These are phyloP conservation scores for Seira sanloemensis DNA, from an alignment of 2,888 invertebrate species.

Conservation along the genomic window DNA sequence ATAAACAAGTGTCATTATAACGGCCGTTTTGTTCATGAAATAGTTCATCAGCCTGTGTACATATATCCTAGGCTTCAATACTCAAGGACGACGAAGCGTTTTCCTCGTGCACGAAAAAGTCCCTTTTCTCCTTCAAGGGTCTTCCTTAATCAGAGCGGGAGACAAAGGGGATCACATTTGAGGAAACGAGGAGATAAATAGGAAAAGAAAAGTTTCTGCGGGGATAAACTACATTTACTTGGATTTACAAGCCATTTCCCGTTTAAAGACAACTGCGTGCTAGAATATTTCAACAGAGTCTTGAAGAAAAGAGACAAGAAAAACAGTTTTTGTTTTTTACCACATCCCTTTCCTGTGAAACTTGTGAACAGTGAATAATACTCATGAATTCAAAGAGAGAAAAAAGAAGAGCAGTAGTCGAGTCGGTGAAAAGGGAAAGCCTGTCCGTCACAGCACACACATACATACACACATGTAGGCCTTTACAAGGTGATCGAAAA, in stretches of 20 bases:
- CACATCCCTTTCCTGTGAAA: no score
- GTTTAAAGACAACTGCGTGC: no score
- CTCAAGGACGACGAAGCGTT: background rate
- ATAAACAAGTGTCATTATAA: background rate
- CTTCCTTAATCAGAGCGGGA: background rate
- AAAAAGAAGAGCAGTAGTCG: background rate
- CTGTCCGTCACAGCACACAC: no score
- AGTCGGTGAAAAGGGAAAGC: no score
- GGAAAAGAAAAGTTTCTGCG: background rate
- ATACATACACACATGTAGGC: no score
- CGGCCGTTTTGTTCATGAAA: background rate
- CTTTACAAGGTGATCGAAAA: no score
- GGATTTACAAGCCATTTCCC: no score
- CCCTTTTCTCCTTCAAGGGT: background rate
- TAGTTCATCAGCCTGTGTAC: background rate
- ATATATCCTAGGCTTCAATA: background rate
- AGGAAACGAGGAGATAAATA: background rate
- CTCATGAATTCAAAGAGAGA: background rate
- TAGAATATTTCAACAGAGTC: no score
- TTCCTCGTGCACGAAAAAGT: no score
- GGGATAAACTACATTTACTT: background rate
- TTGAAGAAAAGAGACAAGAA: no score
- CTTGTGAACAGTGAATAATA: background rate
- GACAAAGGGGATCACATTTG: background rate
- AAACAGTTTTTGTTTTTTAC: no score